phyloP scores from a whole-genome alignment of 2,797 vertebrate species.

The Pseudochirops cupreus region DNA sequence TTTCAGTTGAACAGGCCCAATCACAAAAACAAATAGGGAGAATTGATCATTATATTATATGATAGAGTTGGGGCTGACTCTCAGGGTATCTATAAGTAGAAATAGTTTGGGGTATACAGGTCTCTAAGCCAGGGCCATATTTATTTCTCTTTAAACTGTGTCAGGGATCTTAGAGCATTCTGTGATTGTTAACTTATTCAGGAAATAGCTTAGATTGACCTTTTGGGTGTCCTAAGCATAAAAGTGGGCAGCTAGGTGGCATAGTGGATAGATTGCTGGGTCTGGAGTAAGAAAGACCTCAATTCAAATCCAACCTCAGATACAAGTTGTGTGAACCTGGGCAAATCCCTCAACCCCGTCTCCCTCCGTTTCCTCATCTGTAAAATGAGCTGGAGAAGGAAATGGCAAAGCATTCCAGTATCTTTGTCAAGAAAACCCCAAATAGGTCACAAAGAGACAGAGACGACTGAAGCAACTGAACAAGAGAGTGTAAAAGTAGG shows the following conservation, averaged over 20 bases:
- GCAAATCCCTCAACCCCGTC: too few species aligned
- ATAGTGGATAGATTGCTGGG: too few species aligned
- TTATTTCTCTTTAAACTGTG: conserved; percentile 40
- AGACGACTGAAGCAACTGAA: not conserved
- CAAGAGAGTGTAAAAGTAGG: conserved; percentile 16
- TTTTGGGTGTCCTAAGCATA: conserved; percentile 39
- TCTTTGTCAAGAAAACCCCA: not conserved
- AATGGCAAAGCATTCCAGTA: not conserved
- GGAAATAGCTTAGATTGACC: not conserved
- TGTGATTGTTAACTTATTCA: conserved; percentile 44
- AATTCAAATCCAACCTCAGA: too few species aligned
- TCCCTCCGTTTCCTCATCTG: too few species aligned
- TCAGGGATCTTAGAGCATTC: conserved; percentile 36
- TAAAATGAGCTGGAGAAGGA: too few species aligned
- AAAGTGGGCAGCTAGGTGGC: too few species aligned
- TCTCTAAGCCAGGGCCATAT: not conserved
- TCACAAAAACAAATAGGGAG: conserved; percentile 48
- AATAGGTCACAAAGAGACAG: not conserved
- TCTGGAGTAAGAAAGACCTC: too few species aligned
- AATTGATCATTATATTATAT: conserved; percentile 58
- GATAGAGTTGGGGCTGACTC: conserved; percentile 36
- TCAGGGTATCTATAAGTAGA: conserved; percentile 26
- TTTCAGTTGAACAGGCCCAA: conserved; percentile 51
- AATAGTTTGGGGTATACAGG: too few species aligned
- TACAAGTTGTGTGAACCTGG: too few species aligned